Conservation (phyloP, 1,140 invertebrate species). For the Polypedilum vanderplanki region DNA sequence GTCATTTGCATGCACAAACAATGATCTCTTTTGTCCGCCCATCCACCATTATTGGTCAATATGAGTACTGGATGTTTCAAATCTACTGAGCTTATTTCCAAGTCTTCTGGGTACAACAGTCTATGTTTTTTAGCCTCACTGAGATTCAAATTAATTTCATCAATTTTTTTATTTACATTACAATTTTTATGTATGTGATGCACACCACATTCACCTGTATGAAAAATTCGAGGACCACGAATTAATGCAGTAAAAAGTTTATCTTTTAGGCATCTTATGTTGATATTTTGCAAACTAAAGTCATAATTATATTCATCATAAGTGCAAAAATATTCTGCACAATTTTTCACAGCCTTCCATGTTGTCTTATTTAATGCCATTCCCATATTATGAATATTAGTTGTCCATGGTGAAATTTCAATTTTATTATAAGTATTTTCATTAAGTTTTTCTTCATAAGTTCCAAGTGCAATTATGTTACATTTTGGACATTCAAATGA, state of each 20-base stretch:
- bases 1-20: constrained; percentile 45
- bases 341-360: constrained; percentile 35
- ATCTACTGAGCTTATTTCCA: constrained; percentile 56
- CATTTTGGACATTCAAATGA: constrained; percentile 32
- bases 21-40: constrained; percentile 43
- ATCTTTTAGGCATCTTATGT: constrained; percentile 71
- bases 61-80: constrained; percentile 64
- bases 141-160: constrained; percentile 74
- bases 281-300: constrained; percentile 91
- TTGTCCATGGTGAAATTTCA: constrained; percentile 32
- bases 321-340: constrained; percentile 34
- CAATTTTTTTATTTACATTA: constrained; percentile 74
- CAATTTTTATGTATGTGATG: constrained; percentile 95
- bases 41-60: constrained; percentile 35
- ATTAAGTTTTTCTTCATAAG: constrained; percentile 31
- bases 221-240: constrained; percentile 87
- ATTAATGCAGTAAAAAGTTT: constrained; percentile 80
- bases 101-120: constrained; percentile 82
- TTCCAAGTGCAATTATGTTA: constrained; percentile 35
- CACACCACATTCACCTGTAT: constrained; percentile 94
- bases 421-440: constrained; percentile 30
- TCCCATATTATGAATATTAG: constrained; percentile 32
- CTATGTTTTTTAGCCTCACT: constrained; percentile 56
- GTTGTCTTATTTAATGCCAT: constrained; percentile 36
- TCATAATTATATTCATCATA: constrained; percentile 92